Base-by-base conservation (phyloP, 2,113 vertebrate genomes). In the Myrmecophaga tridactyla region DNA sequence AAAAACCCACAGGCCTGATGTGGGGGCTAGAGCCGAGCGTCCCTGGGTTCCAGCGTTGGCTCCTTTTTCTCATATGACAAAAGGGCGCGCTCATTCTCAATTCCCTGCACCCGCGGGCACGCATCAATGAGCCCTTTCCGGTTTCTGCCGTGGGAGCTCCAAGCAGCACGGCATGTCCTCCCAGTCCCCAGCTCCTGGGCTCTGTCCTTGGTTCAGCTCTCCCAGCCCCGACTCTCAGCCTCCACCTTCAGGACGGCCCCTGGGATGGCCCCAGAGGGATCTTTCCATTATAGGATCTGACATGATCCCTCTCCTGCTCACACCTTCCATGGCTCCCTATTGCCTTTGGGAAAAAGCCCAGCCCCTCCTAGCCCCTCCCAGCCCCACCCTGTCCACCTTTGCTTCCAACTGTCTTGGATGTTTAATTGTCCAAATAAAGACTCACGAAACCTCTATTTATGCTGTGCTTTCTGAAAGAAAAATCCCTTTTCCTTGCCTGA, bases 121-220 rank as follows among this genome's bases (percentile, higher is more conserved):
- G 31, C 23, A 46, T 10, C 69, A 53, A 25, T 70, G 20, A 62
- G 7, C 25, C 3, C 31, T 75, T 6, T 36, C 34, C 12, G 7
- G 17, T 31, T 25, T 63, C 63, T 83, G 20, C n/a, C 80, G 6
- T n/a, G 31, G 29, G 46, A 90, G 31, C 46, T 43, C n/a, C 20
- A n/a, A n/a, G 10, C 18, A 92, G 67, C 60, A 14, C 53, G 11
- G 6, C 43, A 23, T 5, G 13, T 18, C 48, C 20, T 80, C n/a
- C 11, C 43, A 4, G n/a, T n/a, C n/a, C n/a, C 29, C 12, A 2
- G 17, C 36, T 21, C 58, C 63, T 27, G 1, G 1, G 2, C 6
- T n/a, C 14, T 10, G 5, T 5, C 34, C 3, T 31, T 29, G 60
- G 62, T 6, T 36, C 51, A 51, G 78, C 12, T n/a, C 31, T 27